phyloP scores from a whole-genome alignment of 2,888 invertebrate genomes.

The Conops quadrifasciatus region DNA sequence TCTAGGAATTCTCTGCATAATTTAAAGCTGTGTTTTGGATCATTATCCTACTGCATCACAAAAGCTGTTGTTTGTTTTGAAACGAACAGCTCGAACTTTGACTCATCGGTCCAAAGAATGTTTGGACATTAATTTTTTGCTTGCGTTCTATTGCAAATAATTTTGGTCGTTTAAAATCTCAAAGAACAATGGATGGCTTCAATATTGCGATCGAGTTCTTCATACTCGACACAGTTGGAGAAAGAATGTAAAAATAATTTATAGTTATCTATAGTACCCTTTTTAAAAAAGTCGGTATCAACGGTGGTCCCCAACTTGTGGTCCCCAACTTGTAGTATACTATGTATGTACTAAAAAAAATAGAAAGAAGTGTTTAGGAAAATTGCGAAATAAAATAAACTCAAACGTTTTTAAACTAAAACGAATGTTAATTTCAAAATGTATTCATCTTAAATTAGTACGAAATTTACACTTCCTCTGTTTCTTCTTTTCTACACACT shows the following conservation, averaged over 20 bases:
- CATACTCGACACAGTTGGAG: slow-evolving; percentile 15
- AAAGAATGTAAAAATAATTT: too few relatives aligned
- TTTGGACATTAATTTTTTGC: slow-evolving; percentile 3
- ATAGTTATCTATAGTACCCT: too few relatives aligned
- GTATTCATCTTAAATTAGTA: slow-evolving; percentile 24
- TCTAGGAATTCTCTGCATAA: neutral
- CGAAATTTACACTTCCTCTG: slow-evolving; percentile 44
- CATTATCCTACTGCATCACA: slow-evolving; percentile 4
- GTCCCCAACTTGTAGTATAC: too few relatives aligned
- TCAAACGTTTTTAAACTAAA: too few relatives aligned
- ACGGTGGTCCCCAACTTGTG: too few relatives aligned
- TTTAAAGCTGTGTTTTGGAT: neutral
- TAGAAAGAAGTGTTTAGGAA: too few relatives aligned
- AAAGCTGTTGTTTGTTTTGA: neutral
- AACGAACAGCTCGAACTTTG: neutral
- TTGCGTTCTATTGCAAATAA: slow-evolving; percentile 11
- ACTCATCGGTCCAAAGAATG: neutral
- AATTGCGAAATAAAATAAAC: too few relatives aligned
- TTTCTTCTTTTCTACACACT: slow-evolving; percentile 24
- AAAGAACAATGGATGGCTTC: neutral
- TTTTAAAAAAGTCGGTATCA: too few relatives aligned
- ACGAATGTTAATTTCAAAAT: too few relatives aligned
- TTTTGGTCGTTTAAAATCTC: neutral
- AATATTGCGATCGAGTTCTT: neutral
- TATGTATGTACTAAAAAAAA: too few relatives aligned